Base-by-base conservation (phyloP, 2,797 vertebrate genomes). In the Lepus townsendii region DNA sequence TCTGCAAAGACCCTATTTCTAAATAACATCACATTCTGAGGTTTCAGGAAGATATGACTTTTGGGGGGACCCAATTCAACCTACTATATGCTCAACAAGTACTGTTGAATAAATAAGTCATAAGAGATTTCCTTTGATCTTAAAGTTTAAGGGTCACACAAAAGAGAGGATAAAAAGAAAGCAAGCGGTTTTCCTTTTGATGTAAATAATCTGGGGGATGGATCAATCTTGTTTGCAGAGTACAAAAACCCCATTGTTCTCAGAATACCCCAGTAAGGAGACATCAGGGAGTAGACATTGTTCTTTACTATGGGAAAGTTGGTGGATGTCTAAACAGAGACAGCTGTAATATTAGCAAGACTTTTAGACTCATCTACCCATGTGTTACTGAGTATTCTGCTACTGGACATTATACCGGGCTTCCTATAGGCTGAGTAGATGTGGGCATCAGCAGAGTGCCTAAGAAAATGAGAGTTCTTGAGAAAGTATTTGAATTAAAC, bases 401-500 rank as follows among this genome's bases (percentile, higher is more conserved):
- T 11, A 3, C 20, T 52, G 47, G 63, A 26, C 0, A 1, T 16
- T 9, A 4, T 2, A 27, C 32, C 57, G 22, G 6, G 22, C n/a
- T 85, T 94, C 52, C 1, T 10, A 27, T 54, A 50, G 65, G 26
- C 24, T 30, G 38, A 86, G 3, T 57, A 16, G 20, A 13, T 69
- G 11, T n/a, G 32, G 24, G 0, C 14, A 50, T 6, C 5, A 66
- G n/a, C 22, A 42, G 84, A 13, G 63, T 2, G 35, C 17, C 11
- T n/a, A 84, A 71, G 71, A 79, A 69, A 78, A 57, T 8, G 38
- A 65, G 26, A 68, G 2, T 22, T 85, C 47, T 35, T 50, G 38
- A 89, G 71, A 73, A 85, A 90, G 19, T 32, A 80, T 65, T 84
- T 60, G 77, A 80, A 73, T 87, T 54, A 38, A 95, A 72, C 60